Percentiles rank a stretch among this genome's conserved stretches.
Conservation (phyloP, 2,888 invertebrate species). For the Amblyjoppa fuscipennis region DNA sequence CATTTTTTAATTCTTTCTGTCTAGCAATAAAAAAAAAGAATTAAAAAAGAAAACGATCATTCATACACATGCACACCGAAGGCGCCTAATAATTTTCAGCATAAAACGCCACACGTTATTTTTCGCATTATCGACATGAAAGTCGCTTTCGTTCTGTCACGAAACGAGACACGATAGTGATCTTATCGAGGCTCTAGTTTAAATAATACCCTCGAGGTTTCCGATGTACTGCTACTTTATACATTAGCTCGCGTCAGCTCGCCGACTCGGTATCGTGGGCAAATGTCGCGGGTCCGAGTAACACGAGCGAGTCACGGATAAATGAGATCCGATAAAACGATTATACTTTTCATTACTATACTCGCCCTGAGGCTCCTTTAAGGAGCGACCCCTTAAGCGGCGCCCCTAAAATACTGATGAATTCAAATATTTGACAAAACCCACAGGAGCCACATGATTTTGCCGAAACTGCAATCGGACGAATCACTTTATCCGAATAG, state of each 20-base stretch:
- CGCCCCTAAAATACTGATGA: no score
- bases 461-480: no score
- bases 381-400: no score
- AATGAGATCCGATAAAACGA: neutral
- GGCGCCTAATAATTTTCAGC: slow-evolving; percentile 57
- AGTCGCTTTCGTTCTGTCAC: slow-evolving; percentile 65
- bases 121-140: slow-evolving; percentile 65
- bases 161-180: slow-evolving; percentile 68
- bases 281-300: slow-evolving; percentile 13
- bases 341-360: neutral
- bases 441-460: no score
- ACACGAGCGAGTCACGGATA: neutral
- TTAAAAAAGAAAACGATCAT: slow-evolving; percentile 31
- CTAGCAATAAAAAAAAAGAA: slow-evolving; percentile 35
- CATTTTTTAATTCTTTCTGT: slow-evolving; percentile 41
- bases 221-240: slow-evolving; percentile 11
- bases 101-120: slow-evolving; percentile 53
- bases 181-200: slow-evolving; percentile 67
- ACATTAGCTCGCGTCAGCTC: neutral
- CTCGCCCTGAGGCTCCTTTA: neutral
- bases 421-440: no score
- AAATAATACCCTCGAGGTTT: slow-evolving; percentile 67
- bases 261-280: slow-evolving; percentile 7
- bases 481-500: no score
- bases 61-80: slow-evolving; percentile 27